Percentiles rank a stretch among this genome's conserved stretches.
Evolutionary conservation across 2,888 invertebrate genomes (phyloP).

Genomic region (Plebejus argus): DNA sequence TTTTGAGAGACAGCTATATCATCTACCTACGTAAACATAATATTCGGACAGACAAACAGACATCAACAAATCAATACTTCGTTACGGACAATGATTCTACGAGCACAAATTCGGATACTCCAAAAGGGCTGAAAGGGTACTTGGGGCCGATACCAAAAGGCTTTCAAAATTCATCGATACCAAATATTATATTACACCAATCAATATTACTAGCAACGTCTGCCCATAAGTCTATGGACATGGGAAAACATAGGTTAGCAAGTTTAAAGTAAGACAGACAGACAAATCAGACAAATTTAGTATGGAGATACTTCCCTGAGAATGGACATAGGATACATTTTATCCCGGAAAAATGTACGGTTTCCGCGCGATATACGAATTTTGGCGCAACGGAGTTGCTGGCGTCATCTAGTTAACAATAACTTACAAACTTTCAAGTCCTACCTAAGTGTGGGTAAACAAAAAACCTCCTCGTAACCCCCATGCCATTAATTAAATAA

Average conservation of each 20-base stretch:
- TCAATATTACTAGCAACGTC: background rate
- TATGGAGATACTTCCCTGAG: too few species aligned
- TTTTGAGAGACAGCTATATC: too few species aligned
- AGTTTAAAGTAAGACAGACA: too few species aligned
- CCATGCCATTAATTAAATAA: slow-evolving; percentile 46
- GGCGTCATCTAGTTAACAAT: too few species aligned
- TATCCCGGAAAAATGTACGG: too few species aligned
- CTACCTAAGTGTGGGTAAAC: slow-evolving; percentile 1
- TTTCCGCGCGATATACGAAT: too few species aligned
- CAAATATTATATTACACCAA: background rate
- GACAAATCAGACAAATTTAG: too few species aligned
- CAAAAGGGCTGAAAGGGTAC: slow-evolving; percentile 2
- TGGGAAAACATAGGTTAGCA: background rate
- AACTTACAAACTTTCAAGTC: background rate
- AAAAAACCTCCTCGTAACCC: slow-evolving; percentile 34
- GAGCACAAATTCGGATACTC: slow-evolving; percentile 16
- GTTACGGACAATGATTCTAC: slow-evolving; percentile 10
- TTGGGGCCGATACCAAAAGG: background rate
- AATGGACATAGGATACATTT: too few species aligned
- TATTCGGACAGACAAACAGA: background rate
- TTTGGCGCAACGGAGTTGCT: too few species aligned
- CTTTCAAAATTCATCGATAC: background rate
- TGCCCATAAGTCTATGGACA: background rate
- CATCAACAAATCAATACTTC: slow-evolving; percentile 11
- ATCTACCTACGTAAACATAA: background rate